Conservation (phyloP, 2,888 invertebrate genomes). For the Lasius fuliginosus region DNA sequence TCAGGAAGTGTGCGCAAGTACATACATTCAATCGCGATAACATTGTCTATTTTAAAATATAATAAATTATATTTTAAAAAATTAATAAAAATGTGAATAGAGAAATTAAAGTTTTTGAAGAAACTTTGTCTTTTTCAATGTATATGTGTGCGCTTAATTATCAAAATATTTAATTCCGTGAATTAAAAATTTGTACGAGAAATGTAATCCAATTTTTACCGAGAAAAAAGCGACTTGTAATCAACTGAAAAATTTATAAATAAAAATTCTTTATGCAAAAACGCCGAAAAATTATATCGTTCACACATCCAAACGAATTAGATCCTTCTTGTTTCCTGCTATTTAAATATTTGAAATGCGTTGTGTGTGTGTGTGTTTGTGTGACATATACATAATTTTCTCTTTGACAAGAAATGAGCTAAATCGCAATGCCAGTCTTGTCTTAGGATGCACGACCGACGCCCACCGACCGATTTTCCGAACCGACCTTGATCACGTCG, state of each 20-base stretch:
- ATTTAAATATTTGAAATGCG: background rate
- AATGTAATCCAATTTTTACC: background rate
- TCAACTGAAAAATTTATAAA: background rate
- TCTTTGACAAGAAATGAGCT: background rate
- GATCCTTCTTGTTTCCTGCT: background rate
- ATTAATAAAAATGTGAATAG: background rate
- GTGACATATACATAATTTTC: background rate
- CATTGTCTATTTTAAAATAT: background rate
- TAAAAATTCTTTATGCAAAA: background rate
- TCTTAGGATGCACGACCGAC: background rate
- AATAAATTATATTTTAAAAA: slow-evolving; percentile 8
- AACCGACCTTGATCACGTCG: slow-evolving; percentile 17
- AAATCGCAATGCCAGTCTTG: background rate
- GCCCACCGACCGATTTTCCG: slow-evolving; percentile 27
- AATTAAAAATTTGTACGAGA: no score
- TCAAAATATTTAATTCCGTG: background rate
- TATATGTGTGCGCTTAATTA: background rate
- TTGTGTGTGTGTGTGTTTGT: background rate
- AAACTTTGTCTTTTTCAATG: background rate
- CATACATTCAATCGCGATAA: background rate
- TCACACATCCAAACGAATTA: background rate
- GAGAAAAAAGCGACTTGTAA: background rate
- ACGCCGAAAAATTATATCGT: background rate
- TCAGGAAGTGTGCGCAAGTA: background rate
- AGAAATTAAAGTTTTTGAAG: background rate